These are phyloP conservation scores for Zaprionus davidi DNA, from an alignment of 1,140 invertebrate genomes.

Conservation along the genomic window DNA sequence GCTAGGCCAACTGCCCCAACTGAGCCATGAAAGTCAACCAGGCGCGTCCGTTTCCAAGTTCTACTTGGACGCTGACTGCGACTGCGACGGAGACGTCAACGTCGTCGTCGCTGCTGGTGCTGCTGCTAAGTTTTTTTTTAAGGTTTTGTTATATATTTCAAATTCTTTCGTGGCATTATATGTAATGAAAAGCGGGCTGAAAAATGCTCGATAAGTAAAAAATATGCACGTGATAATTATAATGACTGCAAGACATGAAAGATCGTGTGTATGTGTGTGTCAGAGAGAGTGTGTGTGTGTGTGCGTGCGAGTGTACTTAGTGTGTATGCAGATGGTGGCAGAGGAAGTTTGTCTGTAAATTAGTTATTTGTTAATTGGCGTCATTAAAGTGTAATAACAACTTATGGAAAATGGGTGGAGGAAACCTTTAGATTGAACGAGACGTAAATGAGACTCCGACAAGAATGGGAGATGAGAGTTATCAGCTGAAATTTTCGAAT, in stretches of 20 bases:
- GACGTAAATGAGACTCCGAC: not conserved
- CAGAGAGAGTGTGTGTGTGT: constrained; percentile 12
- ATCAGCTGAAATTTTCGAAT: not conserved
- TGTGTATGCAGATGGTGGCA: constrained; percentile 11
- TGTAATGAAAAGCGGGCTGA: constrained; percentile 78
- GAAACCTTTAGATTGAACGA: constrained; percentile 8
- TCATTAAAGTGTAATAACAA: constrained; percentile 42
- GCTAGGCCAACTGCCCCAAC: constrained; percentile 75
- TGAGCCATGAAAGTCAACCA: constrained; percentile 82
- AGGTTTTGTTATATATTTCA: constrained; percentile 78
- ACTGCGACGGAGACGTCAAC: not conserved
- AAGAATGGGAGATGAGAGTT: not conserved
- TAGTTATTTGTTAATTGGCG: constrained; percentile 42
- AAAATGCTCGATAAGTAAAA: constrained; percentile 64
- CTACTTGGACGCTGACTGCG: constrained; percentile 35
- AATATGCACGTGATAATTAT: constrained; percentile 74
- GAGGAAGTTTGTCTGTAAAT: constrained; percentile 43
- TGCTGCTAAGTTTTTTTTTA: constrained; percentile 52
- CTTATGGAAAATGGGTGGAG: constrained; percentile 21
- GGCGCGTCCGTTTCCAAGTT: constrained; percentile 69
- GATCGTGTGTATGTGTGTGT: constrained; percentile 32
- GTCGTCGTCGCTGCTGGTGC: not conserved
- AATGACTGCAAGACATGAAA: constrained; percentile 73
- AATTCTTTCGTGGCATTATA: constrained; percentile 81
- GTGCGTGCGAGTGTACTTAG: constrained; percentile 10